A percentile compares a stretch with the other conserved stretches of the same genome.
These are phyloP conservation scores for Danio tinwini DNA, from an alignment of 2,797 vertebrate species.

Conservation along the genomic window DNA sequence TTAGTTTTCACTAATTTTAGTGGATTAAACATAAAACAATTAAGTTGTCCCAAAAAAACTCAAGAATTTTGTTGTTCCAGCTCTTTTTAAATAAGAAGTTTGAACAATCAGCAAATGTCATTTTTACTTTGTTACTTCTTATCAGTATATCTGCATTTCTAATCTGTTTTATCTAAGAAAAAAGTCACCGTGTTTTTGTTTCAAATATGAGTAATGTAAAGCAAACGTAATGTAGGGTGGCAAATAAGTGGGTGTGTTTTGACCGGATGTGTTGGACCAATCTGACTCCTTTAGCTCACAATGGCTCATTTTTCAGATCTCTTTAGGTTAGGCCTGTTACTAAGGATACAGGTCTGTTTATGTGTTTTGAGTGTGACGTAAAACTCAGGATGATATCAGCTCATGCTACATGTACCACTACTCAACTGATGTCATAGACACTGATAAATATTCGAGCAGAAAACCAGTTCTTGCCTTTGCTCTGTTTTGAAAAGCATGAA, in stretches of 20 bases:
- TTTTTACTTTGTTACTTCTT: neutral
- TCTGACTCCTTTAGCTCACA: conserved; percentile 34
- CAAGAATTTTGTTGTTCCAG: no score
- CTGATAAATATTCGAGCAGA: neutral
- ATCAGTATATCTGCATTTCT: neutral
- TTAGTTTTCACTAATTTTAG: no score
- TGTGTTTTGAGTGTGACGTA: conserved; percentile 33
- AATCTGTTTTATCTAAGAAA: neutral
- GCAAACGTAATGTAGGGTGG: neutral
- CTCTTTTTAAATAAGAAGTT: no score
- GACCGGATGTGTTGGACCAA: conserved; percentile 37
- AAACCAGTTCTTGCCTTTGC: no score
- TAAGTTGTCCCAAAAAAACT: no score
- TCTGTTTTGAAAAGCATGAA: conserved; percentile 10
- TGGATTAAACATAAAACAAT: no score
- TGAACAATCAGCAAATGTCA: no score
- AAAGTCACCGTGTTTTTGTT: neutral
- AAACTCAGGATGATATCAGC: neutral
- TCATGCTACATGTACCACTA: neutral
- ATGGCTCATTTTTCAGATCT: neutral
- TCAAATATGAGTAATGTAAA: conserved; percentile 1
- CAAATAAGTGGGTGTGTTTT: conserved; percentile 3
- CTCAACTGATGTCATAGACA: neutral
- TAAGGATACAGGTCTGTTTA: conserved; percentile 6
- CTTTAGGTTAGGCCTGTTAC: conserved; percentile 37